Evolutionary conservation across 2,797 vertebrate genomes (phyloP).

Genomic region (Sparus aurata): DNA sequence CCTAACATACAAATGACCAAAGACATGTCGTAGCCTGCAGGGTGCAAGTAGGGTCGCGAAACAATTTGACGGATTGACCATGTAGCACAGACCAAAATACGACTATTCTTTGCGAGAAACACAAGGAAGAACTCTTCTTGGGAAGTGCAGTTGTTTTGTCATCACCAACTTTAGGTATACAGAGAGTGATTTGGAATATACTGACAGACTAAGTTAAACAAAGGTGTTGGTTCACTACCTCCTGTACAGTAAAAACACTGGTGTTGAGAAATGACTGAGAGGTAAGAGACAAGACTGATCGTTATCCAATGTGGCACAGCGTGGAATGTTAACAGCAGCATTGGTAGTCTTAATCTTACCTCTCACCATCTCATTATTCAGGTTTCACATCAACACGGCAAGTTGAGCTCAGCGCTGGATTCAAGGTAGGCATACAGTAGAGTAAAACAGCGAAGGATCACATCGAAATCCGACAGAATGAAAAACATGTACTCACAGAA

Average conservation of each 20-base stretch:
- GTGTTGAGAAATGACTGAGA: neutral
- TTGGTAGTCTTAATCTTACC: neutral
- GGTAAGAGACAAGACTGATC: neutral
- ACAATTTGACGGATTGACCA: neutral
- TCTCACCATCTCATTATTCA: conserved; percentile 30
- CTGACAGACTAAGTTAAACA: neutral
- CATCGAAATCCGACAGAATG: neutral
- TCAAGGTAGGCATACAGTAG: neutral
- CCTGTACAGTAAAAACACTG: neutral
- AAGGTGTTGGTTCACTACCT: neutral
- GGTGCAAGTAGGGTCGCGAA: fast-evolving
- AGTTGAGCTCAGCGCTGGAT: neutral
- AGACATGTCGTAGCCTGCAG: no score
- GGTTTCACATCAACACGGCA: conserved; percentile 18
- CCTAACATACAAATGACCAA: conserved; percentile 25
- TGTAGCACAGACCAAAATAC: neutral
- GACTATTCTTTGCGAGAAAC: neutral
- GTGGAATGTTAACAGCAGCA: neutral
- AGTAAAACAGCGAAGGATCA: neutral
- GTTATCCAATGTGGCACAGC: neutral
- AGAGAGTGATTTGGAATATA: neutral
- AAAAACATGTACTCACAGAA: conserved; percentile 56
- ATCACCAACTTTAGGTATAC: neutral
- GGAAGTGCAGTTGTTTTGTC: neutral
- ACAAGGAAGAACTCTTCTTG: neutral